Conservation (phyloP, 2,797 vertebrate species). For the Xenops minutus region DNA sequence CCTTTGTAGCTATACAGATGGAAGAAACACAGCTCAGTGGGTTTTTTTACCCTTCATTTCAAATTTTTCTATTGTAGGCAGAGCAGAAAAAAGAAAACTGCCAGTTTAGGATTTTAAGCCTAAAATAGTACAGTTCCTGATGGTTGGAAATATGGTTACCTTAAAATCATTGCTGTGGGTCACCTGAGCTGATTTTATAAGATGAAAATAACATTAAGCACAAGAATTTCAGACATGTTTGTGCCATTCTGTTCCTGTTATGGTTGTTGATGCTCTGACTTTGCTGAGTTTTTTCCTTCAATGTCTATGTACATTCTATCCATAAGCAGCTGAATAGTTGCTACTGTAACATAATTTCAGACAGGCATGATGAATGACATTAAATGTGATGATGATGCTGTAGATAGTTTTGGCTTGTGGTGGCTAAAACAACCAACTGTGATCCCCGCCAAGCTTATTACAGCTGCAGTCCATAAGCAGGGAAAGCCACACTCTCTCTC, state of each 20-base stretch:
- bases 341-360: neutral
- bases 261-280: neutral
- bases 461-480: neutral
- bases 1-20: neutral
- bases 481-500: neutral
- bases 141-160: neutral
- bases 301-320: neutral
- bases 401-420: neutral
- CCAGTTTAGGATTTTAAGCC: neutral
- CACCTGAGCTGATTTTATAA: neutral
- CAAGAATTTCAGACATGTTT: neutral
- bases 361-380: neutral
- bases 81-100: neutral
- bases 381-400: neutral
- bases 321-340: neutral
- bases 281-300: neutral
- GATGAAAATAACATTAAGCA: neutral
- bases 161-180: neutral
- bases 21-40: neutral
- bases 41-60: neutral
- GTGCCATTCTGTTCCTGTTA: neutral
- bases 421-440: neutral
- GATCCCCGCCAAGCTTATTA: neutral
- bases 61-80: neutral
- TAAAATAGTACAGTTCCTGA: neutral